Percentiles rank a stretch among this genome's conserved stretches.
Evolutionary conservation across 2,113 vertebrate genomes (phyloP).

Genomic region (Pygoscelis adeliae): DNA sequence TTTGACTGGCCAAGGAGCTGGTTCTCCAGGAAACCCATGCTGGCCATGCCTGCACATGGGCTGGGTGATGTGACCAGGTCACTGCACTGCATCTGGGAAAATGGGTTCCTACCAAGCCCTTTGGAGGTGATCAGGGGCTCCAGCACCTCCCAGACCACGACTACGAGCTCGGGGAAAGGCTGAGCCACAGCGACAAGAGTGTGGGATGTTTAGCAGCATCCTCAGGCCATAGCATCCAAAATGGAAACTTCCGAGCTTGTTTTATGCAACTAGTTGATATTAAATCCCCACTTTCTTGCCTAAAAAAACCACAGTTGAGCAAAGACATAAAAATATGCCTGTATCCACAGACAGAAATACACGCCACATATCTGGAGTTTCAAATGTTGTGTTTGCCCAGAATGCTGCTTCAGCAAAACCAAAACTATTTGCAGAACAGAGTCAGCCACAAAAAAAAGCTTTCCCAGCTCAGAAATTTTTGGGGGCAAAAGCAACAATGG

Average conservation of each 20-base stretch:
- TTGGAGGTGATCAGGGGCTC: neutral
- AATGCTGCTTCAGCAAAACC: slow-evolving; percentile 58
- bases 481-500: slow-evolving; percentile 5
- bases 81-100: neutral
- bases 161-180: neutral
- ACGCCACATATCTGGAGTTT: slow-evolving; percentile 35
- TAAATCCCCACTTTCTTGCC: slow-evolving; percentile 14
- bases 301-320: slow-evolving; percentile 40
- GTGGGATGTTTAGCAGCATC: neutral
- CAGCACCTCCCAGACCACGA: neutral
- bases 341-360: slow-evolving; percentile 8
- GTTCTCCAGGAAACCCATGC: neutral
- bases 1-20: accelerated
- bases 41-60: accelerated
- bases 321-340: slow-evolving; percentile 23
- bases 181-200: neutral
- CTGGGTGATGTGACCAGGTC: neutral
- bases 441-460: neutral
- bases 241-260: slow-evolving; percentile 19
- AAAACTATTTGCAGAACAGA: slow-evolving; percentile 57
- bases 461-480: slow-evolving; percentile 41
- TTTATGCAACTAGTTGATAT: neutral
- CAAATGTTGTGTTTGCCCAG: slow-evolving; percentile 1
- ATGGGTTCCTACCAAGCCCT: neutral
- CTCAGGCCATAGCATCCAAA: neutral